Base-by-base conservation (phyloP, 2,797 vertebrate genomes). In the Pipistrellus pygmaeus region DNA sequence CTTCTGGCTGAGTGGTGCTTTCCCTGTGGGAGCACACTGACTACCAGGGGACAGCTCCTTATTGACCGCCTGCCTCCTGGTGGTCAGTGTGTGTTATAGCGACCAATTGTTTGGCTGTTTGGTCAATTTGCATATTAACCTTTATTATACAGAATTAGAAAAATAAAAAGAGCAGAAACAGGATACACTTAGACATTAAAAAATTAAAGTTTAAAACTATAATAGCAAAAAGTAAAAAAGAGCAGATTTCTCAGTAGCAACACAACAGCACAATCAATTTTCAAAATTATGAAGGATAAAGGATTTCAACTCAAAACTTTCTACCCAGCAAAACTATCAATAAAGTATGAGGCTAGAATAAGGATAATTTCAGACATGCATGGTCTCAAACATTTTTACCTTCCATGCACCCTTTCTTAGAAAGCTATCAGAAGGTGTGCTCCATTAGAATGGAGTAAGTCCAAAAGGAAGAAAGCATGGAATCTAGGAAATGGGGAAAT, bases 261-360 rank as follows among this genome's bases (percentile, higher is more conserved):
- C 35, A 87, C 23, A 78, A 87, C 18, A 48, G 64, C 13, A 85
- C 8, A 38, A 77, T 90, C 8, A 32, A 77, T 90, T 20, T 83
- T 90, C 64, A 91, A 95, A 93, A 91, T 91, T 91, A 57, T 12
- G 9, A 95, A 71, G 51, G 38, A 38, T 68, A 27, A 83, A 69
- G 1, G 14, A 62, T 88, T 94, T 23, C 77, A 73, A 41, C 4
- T 27, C 87, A 91, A 80, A 85, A 71, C 14, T 21, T 62, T 82
- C 53, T 41, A 85, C 23, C 9, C 30, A 25, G 9, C 30, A 41
- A 53, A 82, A 71, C 32, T 90, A 66, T 77, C 11, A 66, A 90
- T 71, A 66, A 84, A 85, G 25, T 80, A 57, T 62, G 20, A 92
- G 72, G 9, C n/a, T 57, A 85, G 35, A 85, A 73, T 57, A 78